Base-by-base conservation (phyloP, 2,888 invertebrate species). In the Merodon equestris region DNA sequence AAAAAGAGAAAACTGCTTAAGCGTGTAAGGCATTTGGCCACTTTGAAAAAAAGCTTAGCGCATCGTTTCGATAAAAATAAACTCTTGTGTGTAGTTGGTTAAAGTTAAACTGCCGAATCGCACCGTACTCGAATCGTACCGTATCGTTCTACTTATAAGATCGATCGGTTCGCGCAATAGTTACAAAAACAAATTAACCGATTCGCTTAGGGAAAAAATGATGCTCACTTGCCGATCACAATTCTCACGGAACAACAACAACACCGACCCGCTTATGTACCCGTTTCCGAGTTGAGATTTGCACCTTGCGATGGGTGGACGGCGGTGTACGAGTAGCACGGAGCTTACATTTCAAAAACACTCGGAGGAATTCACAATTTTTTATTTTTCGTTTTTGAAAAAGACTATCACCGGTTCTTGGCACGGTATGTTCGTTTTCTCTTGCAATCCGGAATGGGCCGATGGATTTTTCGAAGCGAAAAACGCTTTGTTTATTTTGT, bases 11-110 rank as follows among this genome's bases (percentile, higher is more conserved):
- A 3, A 40, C 40, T 40, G 40, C 56, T 34, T 44, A 58, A 73
- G 44, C 63, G 61, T 74, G 54, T 74, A 68, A 79, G 74, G 73
- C 73, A 74, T 74, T 79, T 73, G 74, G 58, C 74, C 79, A 79
- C 73, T 79, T 79, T 79, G 44, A 36, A 73, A 42, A 67, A 75
- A 75, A 75, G 79, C 79, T 79, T 79, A 74, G 73, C 74, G 74
- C 79, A 74, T 79, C 68, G 60, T 60, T 74, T 79, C 14, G 63
- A 60, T 79, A 74, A 74, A 79, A 79, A 79, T 74, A 74, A 79
- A 79, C 63, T 74, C 50, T 17, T 34, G 57, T 58, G 15, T 50
- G 51, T 61, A 67, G 60, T 67, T 67, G 57, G 61, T 27, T 27
- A 27, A 27, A 27, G 3, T 27, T 27, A 27, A 27, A 27, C 27